Evolutionary conservation across 2,888 invertebrate genomes (phyloP).

Genomic region (Hecatera dysodea): DNA sequence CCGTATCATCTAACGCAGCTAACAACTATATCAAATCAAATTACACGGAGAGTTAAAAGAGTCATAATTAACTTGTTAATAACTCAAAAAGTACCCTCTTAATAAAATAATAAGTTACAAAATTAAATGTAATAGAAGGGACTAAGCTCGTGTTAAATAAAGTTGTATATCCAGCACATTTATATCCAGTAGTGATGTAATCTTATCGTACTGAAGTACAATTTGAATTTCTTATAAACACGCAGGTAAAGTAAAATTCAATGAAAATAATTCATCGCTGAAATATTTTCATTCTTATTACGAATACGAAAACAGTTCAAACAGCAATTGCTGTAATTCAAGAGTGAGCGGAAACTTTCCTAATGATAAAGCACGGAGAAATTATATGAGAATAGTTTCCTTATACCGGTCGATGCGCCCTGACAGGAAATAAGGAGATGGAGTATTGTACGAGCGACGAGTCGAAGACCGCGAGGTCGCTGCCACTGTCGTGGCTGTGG

Average conservation of each 20-base stretch:
- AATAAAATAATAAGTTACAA: constrained; percentile 42
- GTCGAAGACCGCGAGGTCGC: constrained; percentile 62
- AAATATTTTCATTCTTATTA: constrained; percentile 65
- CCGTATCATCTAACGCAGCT: constrained; percentile 48
- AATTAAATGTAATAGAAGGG: constrained; percentile 40
- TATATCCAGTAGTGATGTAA: constrained; percentile 57
- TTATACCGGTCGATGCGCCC: constrained; percentile 62
- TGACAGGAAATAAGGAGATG: constrained; percentile 64
- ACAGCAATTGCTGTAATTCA: constrained; percentile 73
- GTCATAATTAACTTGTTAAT: constrained; percentile 37
- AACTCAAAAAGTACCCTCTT: constrained; percentile 41
- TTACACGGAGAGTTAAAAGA: constrained; percentile 40
- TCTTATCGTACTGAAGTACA: constrained; percentile 50
- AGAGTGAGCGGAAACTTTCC: constrained; percentile 68
- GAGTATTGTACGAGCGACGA: constrained; percentile 58
- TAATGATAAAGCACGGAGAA: constrained; percentile 72
- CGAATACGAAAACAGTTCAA: constrained; percentile 75
- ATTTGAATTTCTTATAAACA: constrained; percentile 64
- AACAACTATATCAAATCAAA: constrained; percentile 47
- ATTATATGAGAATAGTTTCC: constrained; percentile 78
- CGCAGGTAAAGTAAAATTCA: constrained; percentile 64
- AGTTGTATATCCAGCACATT: constrained; percentile 43
- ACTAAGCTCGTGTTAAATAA: constrained; percentile 36
- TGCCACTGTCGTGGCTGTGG: constrained; percentile 42
- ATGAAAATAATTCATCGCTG: constrained; percentile 59